Evolutionary conservation across 2,113 vertebrate species (phyloP), one percentile per base, ranked within the genome.

Genomic region (Chunga burmeisteri): DNA sequence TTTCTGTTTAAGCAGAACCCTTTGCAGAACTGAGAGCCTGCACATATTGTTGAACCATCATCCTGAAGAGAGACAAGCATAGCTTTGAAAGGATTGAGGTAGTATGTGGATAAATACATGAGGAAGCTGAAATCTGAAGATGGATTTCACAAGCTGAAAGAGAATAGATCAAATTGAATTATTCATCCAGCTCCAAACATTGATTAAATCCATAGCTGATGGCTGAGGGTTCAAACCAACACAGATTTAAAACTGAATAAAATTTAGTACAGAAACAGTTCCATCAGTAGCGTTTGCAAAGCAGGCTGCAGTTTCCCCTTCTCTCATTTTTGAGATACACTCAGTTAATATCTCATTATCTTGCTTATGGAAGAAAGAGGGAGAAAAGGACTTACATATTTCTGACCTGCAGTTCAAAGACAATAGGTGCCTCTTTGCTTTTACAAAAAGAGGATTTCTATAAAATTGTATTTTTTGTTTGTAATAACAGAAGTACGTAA

Each of bases 201-300:
- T 91, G 84, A 95, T 97, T 96, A 94, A 97, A 96, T 94, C 93
- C 73, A 75, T 91, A 90, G 81, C 70, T 95, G 36, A 78, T 91
- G 81, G 66, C 84, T 96, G 87, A 94, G 84, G 81, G 77, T 89
- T 96, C 65, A 91, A 96, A 66, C 70, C 70, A 93, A 75, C 80
- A 80, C 55, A 95, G 70, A 95, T 95, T 96, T 97, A 91, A 91
- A 95, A 87, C 68, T 56, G 84, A 94, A 94, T 63, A 87, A 91
- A 96, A 94, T 96, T 85, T 81, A 81, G 56, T 72, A 94, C 73
- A 96, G 91, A 89, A 97, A 95, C 72, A 91, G 73, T 89, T 89
- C 78, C 84, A 86, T 53, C 75, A 49, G 75, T 88, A 90, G 75
- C 27, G 36, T 59, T 91, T 93, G 61, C 73, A 95, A 73, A 93